These are phyloP conservation scores for Apostichopus japonicus DNA, from an alignment of 35 echinoderm and acorn worm species.

Conservation along the genomic window DNA sequence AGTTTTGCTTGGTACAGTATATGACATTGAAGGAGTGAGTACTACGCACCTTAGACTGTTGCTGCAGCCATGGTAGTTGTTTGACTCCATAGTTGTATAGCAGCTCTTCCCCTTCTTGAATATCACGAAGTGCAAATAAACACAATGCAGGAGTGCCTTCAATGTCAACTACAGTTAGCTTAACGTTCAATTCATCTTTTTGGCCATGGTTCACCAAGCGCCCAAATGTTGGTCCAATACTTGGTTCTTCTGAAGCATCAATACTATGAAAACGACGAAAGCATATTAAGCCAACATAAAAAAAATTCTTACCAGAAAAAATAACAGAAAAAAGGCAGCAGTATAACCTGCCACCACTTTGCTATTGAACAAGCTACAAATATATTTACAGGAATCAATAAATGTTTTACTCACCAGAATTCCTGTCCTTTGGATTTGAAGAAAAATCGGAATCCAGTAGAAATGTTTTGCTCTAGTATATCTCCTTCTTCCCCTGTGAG, in stretches of 20 bases:
- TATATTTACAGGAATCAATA: not conserved
- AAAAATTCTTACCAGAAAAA: not conserved
- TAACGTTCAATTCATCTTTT: constrained; percentile 35
- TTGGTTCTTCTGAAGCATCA: constrained; percentile 39
- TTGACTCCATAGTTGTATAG: constrained; percentile 35
- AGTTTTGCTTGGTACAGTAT: no score
- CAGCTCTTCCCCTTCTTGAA: constrained; percentile 7
- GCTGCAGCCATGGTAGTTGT: constrained; percentile 30
- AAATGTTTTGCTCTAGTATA: not conserved
- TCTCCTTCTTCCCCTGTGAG: not conserved
- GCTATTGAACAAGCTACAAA: not conserved
- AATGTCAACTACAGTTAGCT: not conserved
- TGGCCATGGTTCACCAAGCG: constrained; percentile 49
- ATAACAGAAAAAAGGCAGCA: not conserved
- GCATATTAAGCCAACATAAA: not conserved
- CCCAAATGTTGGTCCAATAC: not conserved
- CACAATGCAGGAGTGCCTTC: constrained; percentile 23
- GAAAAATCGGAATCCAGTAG: not conserved
- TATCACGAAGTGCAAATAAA: constrained; percentile 46
- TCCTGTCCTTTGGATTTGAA: not conserved
- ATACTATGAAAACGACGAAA: constrained; percentile 16
- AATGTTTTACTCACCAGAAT: not conserved
- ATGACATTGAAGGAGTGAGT: not conserved
- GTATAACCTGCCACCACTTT: not conserved
- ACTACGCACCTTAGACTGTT: not conserved